These are phyloP conservation scores for Falco berigora DNA, from an alignment of 2,797 vertebrate species.

Conservation along the genomic window DNA sequence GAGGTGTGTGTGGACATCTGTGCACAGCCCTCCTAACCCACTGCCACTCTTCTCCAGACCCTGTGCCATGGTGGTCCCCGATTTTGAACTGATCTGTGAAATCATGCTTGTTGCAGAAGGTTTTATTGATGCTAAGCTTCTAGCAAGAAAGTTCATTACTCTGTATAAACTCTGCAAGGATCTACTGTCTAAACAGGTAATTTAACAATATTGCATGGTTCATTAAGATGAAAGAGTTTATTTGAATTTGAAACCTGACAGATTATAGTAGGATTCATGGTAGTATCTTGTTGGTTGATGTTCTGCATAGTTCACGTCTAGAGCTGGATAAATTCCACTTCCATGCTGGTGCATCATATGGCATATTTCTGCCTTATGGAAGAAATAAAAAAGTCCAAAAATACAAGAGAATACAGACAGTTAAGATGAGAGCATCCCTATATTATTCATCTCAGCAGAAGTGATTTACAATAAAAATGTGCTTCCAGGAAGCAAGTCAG, in stretches of 20 bases:
- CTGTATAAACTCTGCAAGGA: slow-evolving; percentile 76
- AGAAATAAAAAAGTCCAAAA: not conserved
- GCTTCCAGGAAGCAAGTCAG: not conserved
- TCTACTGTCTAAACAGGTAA: slow-evolving; percentile 76
- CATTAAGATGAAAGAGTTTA: not conserved
- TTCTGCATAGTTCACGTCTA: not conserved
- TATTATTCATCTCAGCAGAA: not conserved
- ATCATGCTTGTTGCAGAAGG: slow-evolving; percentile 79
- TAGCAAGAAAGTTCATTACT: slow-evolving; percentile 76
- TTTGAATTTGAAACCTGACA: not conserved
- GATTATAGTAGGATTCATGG: not conserved
- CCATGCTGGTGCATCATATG: not conserved
- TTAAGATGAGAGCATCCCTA: not conserved
- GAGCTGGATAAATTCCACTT: not conserved
- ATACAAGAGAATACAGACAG: not conserved
- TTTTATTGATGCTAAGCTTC: slow-evolving; percentile 70
- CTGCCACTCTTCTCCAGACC: slow-evolving; percentile 49
- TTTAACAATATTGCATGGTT: not conserved
- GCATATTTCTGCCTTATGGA: not conserved
- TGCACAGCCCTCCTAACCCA: not conserved
- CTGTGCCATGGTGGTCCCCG: slow-evolving; percentile 76
- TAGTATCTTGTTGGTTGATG: rapidly evolving
- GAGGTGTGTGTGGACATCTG: rapidly evolving
- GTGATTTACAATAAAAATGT: not conserved
- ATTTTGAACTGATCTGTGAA: slow-evolving; percentile 77